These are phyloP conservation scores for Megalurothrips usitatus DNA, from an alignment of 2,888 invertebrate species.

Conservation along the genomic window DNA sequence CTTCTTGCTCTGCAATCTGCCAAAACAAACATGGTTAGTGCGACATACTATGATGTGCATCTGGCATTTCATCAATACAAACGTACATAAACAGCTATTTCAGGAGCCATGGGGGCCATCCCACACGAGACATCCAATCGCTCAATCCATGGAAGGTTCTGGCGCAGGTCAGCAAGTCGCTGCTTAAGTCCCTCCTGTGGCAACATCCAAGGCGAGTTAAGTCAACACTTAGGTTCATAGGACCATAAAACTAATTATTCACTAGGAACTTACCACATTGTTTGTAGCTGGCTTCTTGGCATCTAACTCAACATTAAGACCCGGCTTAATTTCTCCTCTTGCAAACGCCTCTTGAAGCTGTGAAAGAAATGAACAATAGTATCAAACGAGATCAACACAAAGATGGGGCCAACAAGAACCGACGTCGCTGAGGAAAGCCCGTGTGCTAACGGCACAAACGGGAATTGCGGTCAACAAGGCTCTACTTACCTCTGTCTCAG, in stretches of 20 bases:
- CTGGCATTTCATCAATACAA: not conserved
- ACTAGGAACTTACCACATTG: conserved; percentile 59
- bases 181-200: conserved; percentile 58
- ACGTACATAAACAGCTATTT: conserved; percentile 58
- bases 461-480: not conserved
- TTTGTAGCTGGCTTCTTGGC: conserved; percentile 60
- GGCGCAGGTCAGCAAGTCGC: conserved; percentile 65
- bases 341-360: conserved; percentile 88
- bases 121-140: conserved; percentile 71
- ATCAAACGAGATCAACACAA: not conserved
- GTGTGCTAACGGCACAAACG: too few species aligned
- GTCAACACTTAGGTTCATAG: conserved; percentile 32
- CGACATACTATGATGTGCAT: not conserved
- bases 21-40: conserved; percentile 19
- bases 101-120: conserved; percentile 78
- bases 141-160: conserved; percentile 80
- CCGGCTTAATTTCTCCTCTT: conserved; percentile 78
- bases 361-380: conserved; percentile 39
- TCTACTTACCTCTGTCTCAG: conserved; percentile 45
- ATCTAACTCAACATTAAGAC: conserved; percentile 67
- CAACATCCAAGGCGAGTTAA: not conserved
- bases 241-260: conserved; percentile 29
- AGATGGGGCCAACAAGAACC: too few species aligned
- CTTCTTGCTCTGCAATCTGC: conserved; percentile 44
- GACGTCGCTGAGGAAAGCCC: too few species aligned